Percentiles rank a stretch among this genome's conserved stretches.
Conservation (phyloP, 1,140 invertebrate species). For the Rhopalosiphum maidis region DNA sequence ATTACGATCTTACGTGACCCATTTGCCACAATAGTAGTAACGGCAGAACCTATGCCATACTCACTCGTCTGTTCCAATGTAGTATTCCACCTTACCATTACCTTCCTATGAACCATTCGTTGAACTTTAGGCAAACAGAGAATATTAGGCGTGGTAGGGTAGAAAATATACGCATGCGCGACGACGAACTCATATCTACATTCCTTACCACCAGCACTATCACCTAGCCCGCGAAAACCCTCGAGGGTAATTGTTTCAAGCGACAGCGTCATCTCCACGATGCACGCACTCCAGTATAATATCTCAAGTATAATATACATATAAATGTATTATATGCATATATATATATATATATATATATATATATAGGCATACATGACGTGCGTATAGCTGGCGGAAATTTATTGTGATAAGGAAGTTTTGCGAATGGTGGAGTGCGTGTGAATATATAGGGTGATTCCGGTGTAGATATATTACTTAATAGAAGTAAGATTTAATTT, state of each 20-base stretch:
- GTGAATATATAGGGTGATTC: too few relatives aligned
- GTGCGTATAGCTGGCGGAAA: not conserved
- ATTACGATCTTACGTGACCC: slow-evolving; percentile 32
- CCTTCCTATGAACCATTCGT: not conserved
- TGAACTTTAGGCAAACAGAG: not conserved
- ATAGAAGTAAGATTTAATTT: not conserved
- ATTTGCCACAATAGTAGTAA: not conserved
- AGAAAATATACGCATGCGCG: not conserved
- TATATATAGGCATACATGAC: not conserved
- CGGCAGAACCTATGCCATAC: not conserved
- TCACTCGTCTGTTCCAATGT: not conserved
- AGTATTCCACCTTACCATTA: not conserved
- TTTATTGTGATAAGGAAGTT: too few relatives aligned
- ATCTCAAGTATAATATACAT: not conserved
- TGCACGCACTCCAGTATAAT: not conserved
- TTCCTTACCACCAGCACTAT: not conserved
- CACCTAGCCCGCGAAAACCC: too few relatives aligned
- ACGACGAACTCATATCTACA: not conserved
- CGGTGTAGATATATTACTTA: too few relatives aligned
- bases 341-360: not conserved
- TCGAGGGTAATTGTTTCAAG: not conserved
- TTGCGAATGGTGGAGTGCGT: too few relatives aligned
- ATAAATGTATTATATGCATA: not conserved
- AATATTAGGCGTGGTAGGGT: not conserved
- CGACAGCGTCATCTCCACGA: not conserved